These are phyloP conservation scores for Aphidius gifuensis DNA, from an alignment of 1,140 invertebrate species.

Conservation along the genomic window DNA sequence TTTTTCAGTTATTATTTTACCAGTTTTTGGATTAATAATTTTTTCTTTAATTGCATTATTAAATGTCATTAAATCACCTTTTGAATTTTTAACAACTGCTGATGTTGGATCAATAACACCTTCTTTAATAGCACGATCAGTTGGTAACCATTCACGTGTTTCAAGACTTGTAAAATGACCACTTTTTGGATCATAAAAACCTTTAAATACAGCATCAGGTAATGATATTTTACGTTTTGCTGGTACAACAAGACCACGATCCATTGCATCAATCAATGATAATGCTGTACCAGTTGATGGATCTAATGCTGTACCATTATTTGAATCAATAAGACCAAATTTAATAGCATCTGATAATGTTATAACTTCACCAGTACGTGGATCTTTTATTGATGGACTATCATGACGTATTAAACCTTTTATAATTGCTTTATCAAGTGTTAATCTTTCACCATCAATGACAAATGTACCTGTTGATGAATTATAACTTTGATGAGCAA, in stretches of 20 bases:
- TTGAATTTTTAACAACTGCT: constrained; percentile 62
- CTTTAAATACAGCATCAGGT: constrained; percentile 81
- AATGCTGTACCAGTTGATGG: constrained; percentile 70
- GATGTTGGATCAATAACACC: constrained; percentile 78
- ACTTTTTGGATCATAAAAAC: constrained; percentile 73
- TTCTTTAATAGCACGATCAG: constrained; percentile 72
- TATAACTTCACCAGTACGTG: constrained; percentile 72
- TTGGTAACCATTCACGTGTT: constrained; percentile 70
- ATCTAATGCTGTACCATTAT: constrained; percentile 74
- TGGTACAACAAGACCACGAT: constrained; percentile 76
- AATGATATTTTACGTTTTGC: constrained; percentile 79
- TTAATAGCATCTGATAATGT: constrained; percentile 79
- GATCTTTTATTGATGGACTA: constrained; percentile 78
- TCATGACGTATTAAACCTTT: constrained; percentile 71
- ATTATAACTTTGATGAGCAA: constrained; percentile 80
- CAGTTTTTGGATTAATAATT: constrained; percentile 73
- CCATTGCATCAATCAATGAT: constrained; percentile 75
- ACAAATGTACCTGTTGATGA: constrained; percentile 71
- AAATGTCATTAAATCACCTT: constrained; percentile 75
- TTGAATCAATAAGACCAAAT: constrained; percentile 75
- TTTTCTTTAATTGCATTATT: constrained; percentile 76
- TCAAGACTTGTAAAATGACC: constrained; percentile 70
- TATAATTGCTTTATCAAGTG: constrained; percentile 76
- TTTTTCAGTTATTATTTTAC: constrained; percentile 63
- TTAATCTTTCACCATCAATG: constrained; percentile 69